Base-by-base conservation (phyloP, 2,888 invertebrate species). In the Clepsis dumicolana region DNA sequence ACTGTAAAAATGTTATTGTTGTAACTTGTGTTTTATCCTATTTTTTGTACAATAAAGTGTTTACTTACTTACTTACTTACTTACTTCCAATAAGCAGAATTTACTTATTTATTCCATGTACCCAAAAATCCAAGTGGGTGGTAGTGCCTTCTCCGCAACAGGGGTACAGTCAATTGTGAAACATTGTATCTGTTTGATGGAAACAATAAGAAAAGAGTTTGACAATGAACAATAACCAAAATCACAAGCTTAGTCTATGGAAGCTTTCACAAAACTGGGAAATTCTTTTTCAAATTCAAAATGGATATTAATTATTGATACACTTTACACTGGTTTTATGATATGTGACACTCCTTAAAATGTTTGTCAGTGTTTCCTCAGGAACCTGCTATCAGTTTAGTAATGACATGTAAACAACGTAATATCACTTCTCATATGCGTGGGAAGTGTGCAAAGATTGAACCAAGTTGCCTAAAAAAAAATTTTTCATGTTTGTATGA, bases 371-470 rank as follows among this genome's bases (percentile, higher is more conserved):
- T 32, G 18, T 62, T 62, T 62, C 50, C 62, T 52, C 52, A 52
- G 52, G 52, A 62, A 35, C 4, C 1, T 10, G 24, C 35, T 62
- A 62, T 52, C 62, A 61, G 44, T 48, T 14, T 16, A 18, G 14
- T 62, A 24, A 61, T 32, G 21, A 32, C 48, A 62, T 41, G 16
- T 41, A 25, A 59, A 61, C 38, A 52, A 25, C 21, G 60, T 60
- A 48, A 25, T 35, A 52, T 32, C 62, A 62, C 52, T 52, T 52
- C 14, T n/a, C 21, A 16, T 7, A 32, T 1, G 35, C 62, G 52
- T 62, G 62, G 62, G 62, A 52, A 62, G 52, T 38, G 48, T 50
- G 62, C 62, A 52, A 50, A 38, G 50, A 32, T 35, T 62, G 52
- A 21, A 27, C 59, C 25, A 41, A 14, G 35, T 56, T 56, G 56